Evolutionary conservation across 2,888 invertebrate genomes (phyloP), one percentile per base, ranked within the genome.

Genomic region (Pinctada fucata): DNA sequence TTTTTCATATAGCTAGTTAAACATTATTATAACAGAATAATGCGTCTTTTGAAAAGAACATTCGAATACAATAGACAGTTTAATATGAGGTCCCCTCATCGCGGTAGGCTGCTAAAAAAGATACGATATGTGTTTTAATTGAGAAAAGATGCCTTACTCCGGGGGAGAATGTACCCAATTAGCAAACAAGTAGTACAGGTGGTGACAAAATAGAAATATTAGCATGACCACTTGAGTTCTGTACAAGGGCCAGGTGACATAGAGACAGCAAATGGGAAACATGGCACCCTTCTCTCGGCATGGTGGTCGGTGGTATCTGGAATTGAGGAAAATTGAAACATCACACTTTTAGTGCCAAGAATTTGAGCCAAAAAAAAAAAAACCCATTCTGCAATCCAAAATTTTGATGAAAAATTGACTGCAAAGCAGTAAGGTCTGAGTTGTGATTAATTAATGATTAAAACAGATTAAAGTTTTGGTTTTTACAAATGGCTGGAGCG

Each of bases 121-220:
- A 58, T 58, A 13, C 58, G 58, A 58, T 58, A 58, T 58, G 31
- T 31, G 31, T 58, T 6, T 58, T 13, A 58, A 10, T 58, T 10
- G 58, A 58, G 58, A 10, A 58, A 58, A 13, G 68, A 31, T 31
- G 31, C 31, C 31, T 31, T 31, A 31, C 31, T 68, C 68, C 68
- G 10, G 68, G 68, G 47, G 68, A 31, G 47, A 68, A 31, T 68
- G 45, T 47, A 47, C 48, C 68, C 68, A 68, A 68, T 68, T 68
- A 68, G 8, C 45, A 10, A 47, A 31, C 47, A 2, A 47, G 48
- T 68, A 47, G 48, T 13, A 16, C 68, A 68, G 68, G 68, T 68
- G 68, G 16, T n/a, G 31, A 4, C 31, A 13, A 58, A 58, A 58
- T 58, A 58, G 8, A 58, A 58, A 13, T 58, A 10, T 58, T 13